Conservation (phyloP, 2,797 vertebrate genomes). For the Lateolabrax maculatus region DNA sequence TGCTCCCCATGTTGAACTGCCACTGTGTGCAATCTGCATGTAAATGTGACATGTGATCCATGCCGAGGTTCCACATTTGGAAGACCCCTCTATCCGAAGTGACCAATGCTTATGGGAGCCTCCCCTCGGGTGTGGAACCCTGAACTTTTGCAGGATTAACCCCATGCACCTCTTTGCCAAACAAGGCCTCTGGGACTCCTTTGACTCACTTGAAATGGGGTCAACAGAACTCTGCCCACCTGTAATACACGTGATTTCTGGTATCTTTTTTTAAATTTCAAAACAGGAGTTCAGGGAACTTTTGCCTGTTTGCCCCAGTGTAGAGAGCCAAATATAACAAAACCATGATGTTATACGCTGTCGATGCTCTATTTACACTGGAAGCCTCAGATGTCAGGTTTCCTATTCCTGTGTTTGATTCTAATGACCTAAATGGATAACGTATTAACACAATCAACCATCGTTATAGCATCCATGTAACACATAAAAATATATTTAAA, state of each 20-base stretch:
- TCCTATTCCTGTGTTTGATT: background rate
- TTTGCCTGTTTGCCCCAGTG: slow-evolving; percentile 33
- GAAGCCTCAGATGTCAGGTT: background rate
- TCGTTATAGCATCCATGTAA: background rate
- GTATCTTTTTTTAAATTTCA: slow-evolving; percentile 22
- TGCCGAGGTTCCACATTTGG: slow-evolving; percentile 38
- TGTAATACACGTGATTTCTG: slow-evolving; percentile 19
- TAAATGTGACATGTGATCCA: slow-evolving; percentile 24
- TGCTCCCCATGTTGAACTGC: background rate
- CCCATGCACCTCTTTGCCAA: slow-evolving; percentile 16
- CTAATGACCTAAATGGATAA: background rate
- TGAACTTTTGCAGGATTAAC: slow-evolving; percentile 22
- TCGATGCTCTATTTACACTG: background rate
- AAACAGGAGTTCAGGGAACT: slow-evolving; percentile 45
- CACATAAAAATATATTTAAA: background rate
- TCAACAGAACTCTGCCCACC: slow-evolving; percentile 31
- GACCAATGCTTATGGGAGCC: background rate
- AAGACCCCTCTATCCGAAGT: slow-evolving; percentile 7
- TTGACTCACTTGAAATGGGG: slow-evolving; percentile 41
- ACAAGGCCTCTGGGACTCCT: slow-evolving; percentile 22
- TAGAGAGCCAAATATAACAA: slow-evolving; percentile 41
- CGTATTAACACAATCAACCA: too few relatives aligned
- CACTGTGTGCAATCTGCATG: slow-evolving; percentile 5
- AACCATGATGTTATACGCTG: background rate
- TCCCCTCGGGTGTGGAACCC: background rate